Base-by-base conservation (phyloP, 2,113 vertebrate species). In the Labrus mixtus region DNA sequence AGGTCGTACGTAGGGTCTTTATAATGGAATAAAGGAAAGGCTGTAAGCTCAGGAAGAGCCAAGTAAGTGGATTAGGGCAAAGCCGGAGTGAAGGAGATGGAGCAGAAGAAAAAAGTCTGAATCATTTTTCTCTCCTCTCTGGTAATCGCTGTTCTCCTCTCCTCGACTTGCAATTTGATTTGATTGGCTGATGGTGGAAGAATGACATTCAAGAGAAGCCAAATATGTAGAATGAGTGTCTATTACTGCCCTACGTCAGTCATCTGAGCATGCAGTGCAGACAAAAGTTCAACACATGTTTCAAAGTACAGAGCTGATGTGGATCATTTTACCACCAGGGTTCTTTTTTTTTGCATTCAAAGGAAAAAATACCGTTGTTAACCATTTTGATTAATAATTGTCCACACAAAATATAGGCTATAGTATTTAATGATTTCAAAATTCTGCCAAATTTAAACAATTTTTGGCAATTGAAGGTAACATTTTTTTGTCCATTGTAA, bases 21-120 rank as follows among this genome's bases (percentile, higher is more conserved):
- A 89, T 93, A 93, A 94, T 93, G 89, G 89, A 93, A 94, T 94
- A 89, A 93, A 87, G 83, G 77, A 73, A 88, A 87, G 85, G 78
- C 86, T 83, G 75, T 87, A 90, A 90, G 84, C 91, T 87, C 89
- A 87, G 89, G 90, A 91, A 91, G 91, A 90, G 89, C 85, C 82
- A 83, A 81, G 89, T 93, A 93, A 94, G 83, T 94, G 91, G 91
- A 93, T 93, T 93, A 93, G 77, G 50, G 75, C 85, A 86, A 84
- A 87, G 89, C 89, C 55, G 50, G 86, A 84, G 71, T 74, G 75
- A 81, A 82, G 78, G 86, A 90, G 88, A 90, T 78, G 80, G 89
- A 91, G 86, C 76, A 62, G 74, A 79, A 70, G 76, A 83, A 78
- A 78, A 8, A 59, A 81, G 89, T 83, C 86, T 79, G 84, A 81